These are phyloP conservation scores for Polymixis flavicincta DNA, from an alignment of 2,888 invertebrate species.

Conservation along the genomic window DNA sequence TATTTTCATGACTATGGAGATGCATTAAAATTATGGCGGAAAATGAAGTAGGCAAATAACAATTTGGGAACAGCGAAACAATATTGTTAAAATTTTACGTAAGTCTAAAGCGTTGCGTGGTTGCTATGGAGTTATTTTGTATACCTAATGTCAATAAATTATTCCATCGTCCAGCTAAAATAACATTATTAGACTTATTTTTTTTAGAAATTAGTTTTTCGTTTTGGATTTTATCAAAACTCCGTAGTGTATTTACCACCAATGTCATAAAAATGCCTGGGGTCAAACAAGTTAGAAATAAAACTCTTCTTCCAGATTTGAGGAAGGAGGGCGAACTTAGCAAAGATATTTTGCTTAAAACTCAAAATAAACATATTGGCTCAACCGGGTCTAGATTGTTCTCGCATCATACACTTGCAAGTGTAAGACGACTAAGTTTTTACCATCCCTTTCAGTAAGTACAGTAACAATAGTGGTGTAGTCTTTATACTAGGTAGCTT, in stretches of 20 bases:
- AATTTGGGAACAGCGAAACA: not conserved
- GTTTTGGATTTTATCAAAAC: conserved; percentile 36
- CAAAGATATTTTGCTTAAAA: conserved; percentile 82
- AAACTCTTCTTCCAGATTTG: conserved; percentile 84
- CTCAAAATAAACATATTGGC: conserved; percentile 82
- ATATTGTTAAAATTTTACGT: not conserved
- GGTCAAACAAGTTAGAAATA: conserved; percentile 84
- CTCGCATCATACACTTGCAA: conserved; percentile 91
- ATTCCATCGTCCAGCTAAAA: conserved; percentile 24
- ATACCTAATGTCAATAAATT: conserved; percentile 24
- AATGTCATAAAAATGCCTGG: conserved; percentile 70
- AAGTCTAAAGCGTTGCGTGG: not conserved
- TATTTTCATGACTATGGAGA: not conserved
- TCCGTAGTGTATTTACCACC: conserved; percentile 18
- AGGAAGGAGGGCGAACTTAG: conserved; percentile 83
- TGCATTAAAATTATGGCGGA: not conserved
- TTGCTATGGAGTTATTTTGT: conserved; percentile 51
- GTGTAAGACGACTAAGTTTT: conserved; percentile 87
- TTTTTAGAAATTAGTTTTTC: conserved; percentile 22
- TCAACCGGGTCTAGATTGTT: conserved; percentile 89
- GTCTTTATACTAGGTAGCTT: too few species aligned
- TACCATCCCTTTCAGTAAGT: conserved; percentile 87
- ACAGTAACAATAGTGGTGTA: not conserved
- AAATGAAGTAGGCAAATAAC: not conserved
- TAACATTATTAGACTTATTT: not conserved